Conservation (phyloP, 2,113 vertebrate species). For the Chloropsis cyanopogon region DNA sequence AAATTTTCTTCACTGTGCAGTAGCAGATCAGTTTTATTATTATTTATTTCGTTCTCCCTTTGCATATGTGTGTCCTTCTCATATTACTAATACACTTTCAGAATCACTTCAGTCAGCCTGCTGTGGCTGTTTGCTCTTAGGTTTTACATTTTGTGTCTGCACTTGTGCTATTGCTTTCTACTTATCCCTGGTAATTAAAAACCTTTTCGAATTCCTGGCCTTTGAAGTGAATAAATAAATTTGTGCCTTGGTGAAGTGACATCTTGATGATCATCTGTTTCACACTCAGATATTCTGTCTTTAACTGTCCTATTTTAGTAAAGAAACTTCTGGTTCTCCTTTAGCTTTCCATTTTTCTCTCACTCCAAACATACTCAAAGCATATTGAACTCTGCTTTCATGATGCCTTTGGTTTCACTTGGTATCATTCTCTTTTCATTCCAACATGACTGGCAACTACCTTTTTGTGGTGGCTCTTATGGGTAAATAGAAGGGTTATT, state of each 20-base stretch:
- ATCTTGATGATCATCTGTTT: background rate
- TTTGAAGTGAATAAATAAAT: background rate
- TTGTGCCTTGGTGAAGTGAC: background rate
- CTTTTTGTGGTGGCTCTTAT: background rate
- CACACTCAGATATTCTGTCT: background rate
- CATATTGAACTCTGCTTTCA: background rate
- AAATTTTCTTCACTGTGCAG: background rate
- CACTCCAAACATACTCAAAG: background rate
- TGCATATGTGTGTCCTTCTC: background rate
- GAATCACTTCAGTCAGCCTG: background rate
- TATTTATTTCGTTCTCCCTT: no score
- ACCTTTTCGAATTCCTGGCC: background rate
- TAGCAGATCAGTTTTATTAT: background rate
- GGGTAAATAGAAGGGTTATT: background rate
- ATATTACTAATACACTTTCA: background rate
- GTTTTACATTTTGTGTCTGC: background rate
- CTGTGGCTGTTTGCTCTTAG: background rate
- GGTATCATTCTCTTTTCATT: background rate
- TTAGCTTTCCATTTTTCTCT: background rate
- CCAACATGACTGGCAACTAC: background rate
- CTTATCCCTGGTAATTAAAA: background rate
- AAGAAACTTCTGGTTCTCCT: background rate
- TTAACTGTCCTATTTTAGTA: background rate
- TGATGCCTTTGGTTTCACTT: background rate
- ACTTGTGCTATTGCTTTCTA: background rate